phyloP scores from a whole-genome alignment of 2,113 vertebrate species.

The Pluvialis apricaria region DNA sequence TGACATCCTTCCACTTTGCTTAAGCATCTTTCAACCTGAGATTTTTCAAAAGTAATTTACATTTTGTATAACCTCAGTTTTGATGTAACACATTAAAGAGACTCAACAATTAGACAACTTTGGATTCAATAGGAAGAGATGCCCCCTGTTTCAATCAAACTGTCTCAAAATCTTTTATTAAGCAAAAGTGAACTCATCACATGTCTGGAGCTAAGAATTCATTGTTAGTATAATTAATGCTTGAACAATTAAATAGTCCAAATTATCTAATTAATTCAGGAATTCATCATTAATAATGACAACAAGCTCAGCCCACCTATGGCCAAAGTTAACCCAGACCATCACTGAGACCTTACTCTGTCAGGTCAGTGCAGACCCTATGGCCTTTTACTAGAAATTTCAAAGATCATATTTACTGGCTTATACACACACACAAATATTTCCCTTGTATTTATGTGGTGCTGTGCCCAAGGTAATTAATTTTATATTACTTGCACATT shows the following conservation, averaged over 20 bases:
- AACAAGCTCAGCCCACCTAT: background rate
- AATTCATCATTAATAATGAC: background rate
- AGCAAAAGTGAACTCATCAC: background rate
- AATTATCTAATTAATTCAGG: background rate
- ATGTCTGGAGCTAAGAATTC: background rate
- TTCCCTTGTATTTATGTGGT: background rate
- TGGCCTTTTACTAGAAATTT: background rate
- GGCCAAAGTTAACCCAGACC: background rate
- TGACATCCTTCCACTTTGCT: background rate
- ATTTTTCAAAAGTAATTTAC: background rate
- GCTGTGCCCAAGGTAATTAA: background rate
- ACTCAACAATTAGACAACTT: background rate
- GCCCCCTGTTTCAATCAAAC: background rate
- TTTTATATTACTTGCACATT: background rate
- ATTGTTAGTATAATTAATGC: background rate
- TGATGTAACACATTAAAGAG: background rate
- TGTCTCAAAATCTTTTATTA: background rate
- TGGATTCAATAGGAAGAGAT: background rate
- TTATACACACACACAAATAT: background rate
- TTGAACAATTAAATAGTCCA: background rate
- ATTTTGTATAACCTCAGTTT: background rate
- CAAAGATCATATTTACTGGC: background rate
- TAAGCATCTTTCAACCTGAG: background rate
- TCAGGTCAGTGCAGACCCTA: background rate
- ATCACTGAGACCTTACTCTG: background rate